Evolutionary conservation across 1,140 invertebrate genomes (phyloP).

Genomic region (Maconellicoccus hirsutus): DNA sequence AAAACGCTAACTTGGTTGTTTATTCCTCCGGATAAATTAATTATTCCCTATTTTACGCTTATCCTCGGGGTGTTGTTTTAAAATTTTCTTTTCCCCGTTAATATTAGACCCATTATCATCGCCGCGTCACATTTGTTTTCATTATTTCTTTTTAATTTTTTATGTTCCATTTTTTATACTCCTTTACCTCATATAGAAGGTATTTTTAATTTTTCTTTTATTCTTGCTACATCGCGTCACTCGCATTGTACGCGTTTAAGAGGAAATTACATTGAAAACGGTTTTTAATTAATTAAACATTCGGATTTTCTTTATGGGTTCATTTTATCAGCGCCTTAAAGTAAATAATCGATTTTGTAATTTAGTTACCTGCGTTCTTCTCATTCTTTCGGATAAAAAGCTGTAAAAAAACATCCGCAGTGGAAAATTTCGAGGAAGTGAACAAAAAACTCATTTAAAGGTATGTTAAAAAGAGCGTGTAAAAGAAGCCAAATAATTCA

Average conservation of each 20-base stretch:
- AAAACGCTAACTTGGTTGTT: neutral
- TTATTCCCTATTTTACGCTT: constrained; percentile 2
- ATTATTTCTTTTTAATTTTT: constrained; percentile 6
- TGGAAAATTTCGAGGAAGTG: neutral
- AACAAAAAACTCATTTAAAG: neutral
- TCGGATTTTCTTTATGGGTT: constrained; percentile 9
- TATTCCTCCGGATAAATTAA: neutral
- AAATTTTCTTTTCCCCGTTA: neutral
- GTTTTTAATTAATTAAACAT: constrained; percentile 6
- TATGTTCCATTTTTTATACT: neutral
- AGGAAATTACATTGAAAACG: neutral
- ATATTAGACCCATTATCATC: neutral
- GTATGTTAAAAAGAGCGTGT: neutral
- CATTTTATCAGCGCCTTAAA: neutral
- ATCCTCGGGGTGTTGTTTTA: constrained; percentile 7
- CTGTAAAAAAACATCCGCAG: neutral
- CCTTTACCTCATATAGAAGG: neutral
- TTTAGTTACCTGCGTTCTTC: neutral
- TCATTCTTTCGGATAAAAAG: neutral
- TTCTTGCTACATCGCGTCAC: neutral
- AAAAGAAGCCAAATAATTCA: neutral
- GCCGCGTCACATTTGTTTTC: constrained; percentile 7
- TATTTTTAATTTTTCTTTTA: neutral
- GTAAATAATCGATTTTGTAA: constrained; percentile 9
- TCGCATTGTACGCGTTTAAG: neutral